Conservation (phyloP, 2,888 invertebrate species). For the Asteroscopus sphinx region DNA sequence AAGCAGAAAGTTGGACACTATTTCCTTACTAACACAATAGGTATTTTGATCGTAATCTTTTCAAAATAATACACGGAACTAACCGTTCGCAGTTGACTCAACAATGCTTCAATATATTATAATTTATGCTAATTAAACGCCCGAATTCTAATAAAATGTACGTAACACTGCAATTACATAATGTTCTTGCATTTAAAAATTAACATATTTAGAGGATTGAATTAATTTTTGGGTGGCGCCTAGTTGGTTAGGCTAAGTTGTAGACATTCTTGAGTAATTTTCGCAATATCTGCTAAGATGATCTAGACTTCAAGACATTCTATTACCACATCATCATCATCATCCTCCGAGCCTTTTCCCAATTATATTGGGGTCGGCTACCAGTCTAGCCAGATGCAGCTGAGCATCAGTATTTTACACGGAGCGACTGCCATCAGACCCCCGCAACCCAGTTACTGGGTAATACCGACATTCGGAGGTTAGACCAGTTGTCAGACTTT, state of each 20-base stretch:
- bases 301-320: too few relatives aligned
- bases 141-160: slow-evolving; percentile 49
- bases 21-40: slow-evolving; percentile 44
- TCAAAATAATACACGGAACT: slow-evolving; percentile 53
- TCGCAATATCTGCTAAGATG: neutral
- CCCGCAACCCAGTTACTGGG: too few relatives aligned
- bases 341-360: too few relatives aligned
- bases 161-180: slow-evolving; percentile 44
- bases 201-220: slow-evolving; percentile 34
- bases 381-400: too few relatives aligned
- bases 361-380: too few relatives aligned
- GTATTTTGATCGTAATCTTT: slow-evolving; percentile 42
- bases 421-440: too few relatives aligned
- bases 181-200: slow-evolving; percentile 43
- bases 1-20: slow-evolving; percentile 4
- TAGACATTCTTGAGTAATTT: neutral
- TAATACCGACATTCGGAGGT: too few relatives aligned
- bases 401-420: too few relatives aligned
- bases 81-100: slow-evolving; percentile 25
- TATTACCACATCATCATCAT: too few relatives aligned
- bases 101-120: slow-evolving; percentile 53
- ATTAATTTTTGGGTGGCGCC: slow-evolving; percentile 30
- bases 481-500: too few relatives aligned
- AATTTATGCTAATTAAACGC: slow-evolving; percentile 46
- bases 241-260: neutral